phyloP scores from a whole-genome alignment of 2,113 vertebrate species.

The Albula glossodonta region DNA sequence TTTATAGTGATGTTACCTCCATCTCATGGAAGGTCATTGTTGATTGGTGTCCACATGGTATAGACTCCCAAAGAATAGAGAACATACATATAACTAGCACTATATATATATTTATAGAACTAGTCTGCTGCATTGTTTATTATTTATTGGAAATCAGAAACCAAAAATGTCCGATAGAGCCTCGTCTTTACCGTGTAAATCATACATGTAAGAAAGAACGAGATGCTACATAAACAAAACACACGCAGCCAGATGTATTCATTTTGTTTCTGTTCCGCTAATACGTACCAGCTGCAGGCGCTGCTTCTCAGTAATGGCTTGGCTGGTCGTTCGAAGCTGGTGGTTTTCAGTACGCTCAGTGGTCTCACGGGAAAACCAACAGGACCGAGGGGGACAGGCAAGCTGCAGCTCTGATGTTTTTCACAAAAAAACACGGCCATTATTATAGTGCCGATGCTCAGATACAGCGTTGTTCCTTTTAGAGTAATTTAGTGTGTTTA shows the following conservation, averaged over 20 bases:
- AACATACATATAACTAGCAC: not conserved
- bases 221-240: constrained; percentile 26
- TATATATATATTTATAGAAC: not conserved
- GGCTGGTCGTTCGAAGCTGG: constrained; percentile 22
- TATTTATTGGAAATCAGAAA: not conserved
- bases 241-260: constrained; percentile 13
- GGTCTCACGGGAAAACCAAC: constrained; percentile 35
- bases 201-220: constrained; percentile 24
- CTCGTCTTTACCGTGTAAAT: constrained; percentile 2
- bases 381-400: not conserved
- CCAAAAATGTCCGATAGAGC: not conserved
- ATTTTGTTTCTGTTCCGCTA: constrained; percentile 29
- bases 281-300: constrained; percentile 45
- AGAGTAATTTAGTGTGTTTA: not conserved
- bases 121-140: not conserved
- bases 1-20: not conserved
- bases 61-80: not conserved
- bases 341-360: constrained; percentile 31
- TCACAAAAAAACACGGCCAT: not conserved
- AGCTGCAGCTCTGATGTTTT: not conserved
- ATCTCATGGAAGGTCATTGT: not conserved
- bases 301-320: constrained; percentile 17
- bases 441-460: no score
- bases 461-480: no score
- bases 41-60: not conserved